Evolutionary conservation across 2,797 vertebrate genomes (phyloP).

Genomic region (Acomys russatus): DNA sequence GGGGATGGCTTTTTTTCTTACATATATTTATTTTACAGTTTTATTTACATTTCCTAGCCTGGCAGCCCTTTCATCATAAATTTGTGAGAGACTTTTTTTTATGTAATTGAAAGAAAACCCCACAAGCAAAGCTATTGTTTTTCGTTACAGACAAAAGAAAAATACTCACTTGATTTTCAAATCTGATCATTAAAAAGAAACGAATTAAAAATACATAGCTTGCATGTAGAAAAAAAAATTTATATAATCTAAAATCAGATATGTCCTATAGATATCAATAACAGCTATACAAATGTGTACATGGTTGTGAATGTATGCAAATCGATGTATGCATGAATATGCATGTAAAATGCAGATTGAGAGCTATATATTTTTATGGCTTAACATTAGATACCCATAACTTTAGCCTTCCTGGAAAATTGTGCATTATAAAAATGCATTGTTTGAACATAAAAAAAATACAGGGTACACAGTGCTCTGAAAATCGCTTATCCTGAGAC

Average conservation of each 20-base stretch:
- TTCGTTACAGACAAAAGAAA: slow-evolving; percentile 77
- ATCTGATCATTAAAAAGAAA: slow-evolving; percentile 70
- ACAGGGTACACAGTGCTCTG: not conserved
- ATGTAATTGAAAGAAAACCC: slow-evolving; percentile 76
- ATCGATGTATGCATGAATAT: slow-evolving; percentile 52
- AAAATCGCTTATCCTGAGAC: not conserved
- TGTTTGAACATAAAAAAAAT: slow-evolving; percentile 50
- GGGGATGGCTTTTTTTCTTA: slow-evolving; percentile 67
- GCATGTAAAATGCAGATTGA: slow-evolving; percentile 35
- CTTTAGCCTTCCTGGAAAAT: slow-evolving; percentile 61
- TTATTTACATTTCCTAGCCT: slow-evolving; percentile 78
- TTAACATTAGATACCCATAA: slow-evolving; percentile 55
- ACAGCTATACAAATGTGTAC: not conserved
- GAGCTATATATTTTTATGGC: slow-evolving; percentile 51
- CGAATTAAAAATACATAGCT: slow-evolving; percentile 65
- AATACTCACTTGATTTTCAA: slow-evolving; percentile 66
- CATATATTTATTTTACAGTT: slow-evolving; percentile 79
- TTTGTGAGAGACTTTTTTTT: slow-evolving; percentile 74
- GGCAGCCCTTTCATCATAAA: slow-evolving; percentile 72
- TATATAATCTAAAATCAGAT: not conserved
- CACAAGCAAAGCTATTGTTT: slow-evolving; percentile 78
- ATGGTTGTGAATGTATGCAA: slow-evolving; percentile 55
- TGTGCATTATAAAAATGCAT: slow-evolving; percentile 40
- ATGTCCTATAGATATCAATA: not conserved
- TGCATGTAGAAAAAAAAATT: slow-evolving; percentile 52